Base-by-base conservation (phyloP, 35 echinoderm and acorn worm species). In the Stichopus chloronotus region DNA sequence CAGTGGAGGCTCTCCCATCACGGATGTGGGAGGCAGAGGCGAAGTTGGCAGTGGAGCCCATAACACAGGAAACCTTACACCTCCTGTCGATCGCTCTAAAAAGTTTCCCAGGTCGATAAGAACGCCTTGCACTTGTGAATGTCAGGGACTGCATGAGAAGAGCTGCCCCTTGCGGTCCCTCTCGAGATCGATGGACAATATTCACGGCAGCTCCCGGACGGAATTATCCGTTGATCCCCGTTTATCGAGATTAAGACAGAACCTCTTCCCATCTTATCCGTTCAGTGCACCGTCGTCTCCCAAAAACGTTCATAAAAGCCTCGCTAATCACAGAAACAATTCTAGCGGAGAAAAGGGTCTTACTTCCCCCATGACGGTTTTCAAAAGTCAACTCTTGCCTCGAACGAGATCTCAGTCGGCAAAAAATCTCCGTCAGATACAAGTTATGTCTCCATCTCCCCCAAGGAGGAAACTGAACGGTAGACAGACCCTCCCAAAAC, bases 101-200 rank as follows among this genome's bases (percentile, higher is more conserved):
- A 69, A 52, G 57, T 89, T 89, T 60, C 87, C 63, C 54, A n/a
- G 87, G 7, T 89, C 87, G 52, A 19, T 71, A 19, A 24, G 87
- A 43, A 63, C 8, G 17, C 8, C 9, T 20, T 20, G 21, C 9
- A 9, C 25, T 69, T 89, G 87, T 60, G 60, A 60, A 4, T 89
- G 87, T 43, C 43, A 25, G 6, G 87, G 87, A 19, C 57, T 71
- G 10, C 87, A 89, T 59, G 87, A 23, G 24, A 69, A 89, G 20
- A 71, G 25, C 52, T 89, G 87, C 43, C 59, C 19, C 12, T 12
- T 53, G 13, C 5, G 87, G 9, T 12, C 17, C 14, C n/a, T 89
- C 6, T 89, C 87, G 24, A 89, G 60, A 72, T 89, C 87, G 11
- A 71, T 89, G 87, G 87, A 89, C 11, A 89, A 89, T 52, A 89